Conservation (phyloP, 2,113 vertebrate species). For the Nyctibius bracteatus region DNA sequence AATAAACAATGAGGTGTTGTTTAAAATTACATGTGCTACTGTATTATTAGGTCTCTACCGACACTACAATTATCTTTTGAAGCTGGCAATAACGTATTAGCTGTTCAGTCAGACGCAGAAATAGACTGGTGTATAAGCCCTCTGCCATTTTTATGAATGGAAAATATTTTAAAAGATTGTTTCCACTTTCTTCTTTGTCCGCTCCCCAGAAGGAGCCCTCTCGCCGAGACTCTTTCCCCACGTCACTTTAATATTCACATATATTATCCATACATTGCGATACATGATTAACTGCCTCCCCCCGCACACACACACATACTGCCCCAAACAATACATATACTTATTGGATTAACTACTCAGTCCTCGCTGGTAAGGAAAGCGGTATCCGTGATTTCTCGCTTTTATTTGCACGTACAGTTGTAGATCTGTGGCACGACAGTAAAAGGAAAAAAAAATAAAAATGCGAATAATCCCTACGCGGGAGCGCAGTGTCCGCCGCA, state of each 20-base stretch:
- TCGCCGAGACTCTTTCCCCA: not conserved
- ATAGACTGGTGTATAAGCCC: slow-evolving; percentile 24
- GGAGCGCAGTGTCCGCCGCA: slow-evolving; percentile 34
- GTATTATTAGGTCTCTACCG: slow-evolving; percentile 57
- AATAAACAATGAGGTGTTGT: slow-evolving; percentile 66
- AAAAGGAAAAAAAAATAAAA: not conserved
- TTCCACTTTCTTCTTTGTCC: slow-evolving; percentile 23
- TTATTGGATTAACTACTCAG: slow-evolving; percentile 47
- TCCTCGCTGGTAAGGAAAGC: slow-evolving; percentile 33
- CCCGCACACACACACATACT: not conserved
- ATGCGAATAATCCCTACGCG: not conserved
- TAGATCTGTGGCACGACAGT: not conserved
- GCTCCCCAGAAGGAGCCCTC: not conserved
- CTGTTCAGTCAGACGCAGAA: slow-evolving; percentile 43
- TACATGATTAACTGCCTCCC: not conserved
- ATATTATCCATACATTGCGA: slow-evolving; percentile 20
- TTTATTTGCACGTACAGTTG: slow-evolving; percentile 41
- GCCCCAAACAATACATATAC: slow-evolving; percentile 23
- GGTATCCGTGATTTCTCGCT: slow-evolving; percentile 10
- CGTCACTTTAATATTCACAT: slow-evolving; percentile 21
- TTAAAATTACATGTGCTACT: slow-evolving; percentile 68
- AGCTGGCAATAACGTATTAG: slow-evolving; percentile 54
- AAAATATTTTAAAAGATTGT: slow-evolving; percentile 52
- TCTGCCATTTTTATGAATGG: slow-evolving; percentile 58
- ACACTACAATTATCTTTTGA: slow-evolving; percentile 64